Evolutionary conservation across 2,888 invertebrate species (phyloP).

Genomic region (Tipula confusa): DNA sequence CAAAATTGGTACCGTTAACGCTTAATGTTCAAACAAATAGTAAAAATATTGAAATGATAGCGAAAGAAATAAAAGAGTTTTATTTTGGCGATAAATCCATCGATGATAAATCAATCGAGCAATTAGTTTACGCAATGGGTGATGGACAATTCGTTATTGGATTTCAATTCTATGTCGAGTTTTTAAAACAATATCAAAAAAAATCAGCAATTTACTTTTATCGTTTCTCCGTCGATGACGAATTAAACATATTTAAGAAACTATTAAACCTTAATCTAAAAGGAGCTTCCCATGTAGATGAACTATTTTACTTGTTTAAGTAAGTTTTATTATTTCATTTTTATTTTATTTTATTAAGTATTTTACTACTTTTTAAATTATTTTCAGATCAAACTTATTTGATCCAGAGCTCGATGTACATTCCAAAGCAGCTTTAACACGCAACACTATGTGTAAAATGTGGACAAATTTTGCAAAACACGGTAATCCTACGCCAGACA

Average conservation of each 20-base stretch:
- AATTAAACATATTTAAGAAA: conserved; percentile 53
- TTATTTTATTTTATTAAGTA: neutral
- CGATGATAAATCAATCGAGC: conserved; percentile 47
- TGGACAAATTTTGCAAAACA: conserved; percentile 63
- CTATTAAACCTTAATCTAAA: conserved; percentile 45
- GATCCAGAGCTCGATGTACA: conserved; percentile 35
- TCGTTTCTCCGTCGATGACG: conserved; percentile 56
- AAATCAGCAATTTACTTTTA: conserved; percentile 55
- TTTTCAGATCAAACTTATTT: neutral
- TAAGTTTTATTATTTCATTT: conserved; percentile 35
- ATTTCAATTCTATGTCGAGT: conserved; percentile 41
- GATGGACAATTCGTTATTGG: conserved; percentile 49
- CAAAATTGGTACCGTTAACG: conserved; percentile 43
- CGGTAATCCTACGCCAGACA: conserved; percentile 43
- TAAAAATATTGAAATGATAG: conserved; percentile 38
- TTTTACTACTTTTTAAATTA: neutral
- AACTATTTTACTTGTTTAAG: conserved; percentile 57
- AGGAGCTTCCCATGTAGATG: conserved; percentile 60
- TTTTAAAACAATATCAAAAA: conserved; percentile 41
- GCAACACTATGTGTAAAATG: conserved; percentile 52
- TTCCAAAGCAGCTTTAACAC: conserved; percentile 42
- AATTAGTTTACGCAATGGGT: conserved; percentile 51
- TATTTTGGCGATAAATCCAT: conserved; percentile 51
- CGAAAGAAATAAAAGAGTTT: conserved; percentile 42
- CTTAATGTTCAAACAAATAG: conserved; percentile 39